phyloP scores from a whole-genome alignment of 1,140 invertebrate species.

The Rhynchophorus ferrugineus region DNA sequence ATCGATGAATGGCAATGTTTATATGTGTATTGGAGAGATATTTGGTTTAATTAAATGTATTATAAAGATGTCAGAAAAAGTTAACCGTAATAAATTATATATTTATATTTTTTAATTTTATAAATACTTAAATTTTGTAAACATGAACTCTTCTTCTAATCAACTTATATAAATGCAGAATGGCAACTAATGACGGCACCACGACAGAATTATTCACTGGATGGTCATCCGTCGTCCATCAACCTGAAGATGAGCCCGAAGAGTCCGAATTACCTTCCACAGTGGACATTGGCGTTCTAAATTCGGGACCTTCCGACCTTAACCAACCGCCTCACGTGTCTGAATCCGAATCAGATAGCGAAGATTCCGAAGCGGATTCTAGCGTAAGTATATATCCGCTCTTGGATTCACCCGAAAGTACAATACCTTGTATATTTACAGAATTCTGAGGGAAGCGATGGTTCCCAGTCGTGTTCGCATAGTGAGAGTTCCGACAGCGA shows the following conservation, averaged over 20 bases:
- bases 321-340: constrained; percentile 28
- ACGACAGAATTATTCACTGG: constrained; percentile 40
- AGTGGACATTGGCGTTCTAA: constrained; percentile 51
- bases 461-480: constrained; percentile 35
- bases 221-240: constrained; percentile 55
- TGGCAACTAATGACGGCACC: constrained; percentile 38
- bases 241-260: constrained; percentile 54
- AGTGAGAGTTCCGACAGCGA: constrained; percentile 39
- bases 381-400: constrained; percentile 36
- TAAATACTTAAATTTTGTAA: too few relatives aligned
- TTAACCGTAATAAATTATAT: too few relatives aligned
- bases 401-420: background rate
- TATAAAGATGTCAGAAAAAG: too few relatives aligned
- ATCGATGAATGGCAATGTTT: too few relatives aligned
- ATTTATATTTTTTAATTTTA: too few relatives aligned
- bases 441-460: constrained; percentile 37
- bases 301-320: constrained; percentile 33
- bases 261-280: constrained; percentile 53
- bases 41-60: too few relatives aligned
- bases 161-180: too few relatives aligned
- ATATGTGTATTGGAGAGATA: too few relatives aligned
- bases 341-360: constrained; percentile 34
- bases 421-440: constrained; percentile 27
- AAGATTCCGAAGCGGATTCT: constrained; percentile 40
- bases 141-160: too few relatives aligned